phyloP scores from a whole-genome alignment of 1,140 invertebrate species.

The Dendrolimus punctatus region DNA sequence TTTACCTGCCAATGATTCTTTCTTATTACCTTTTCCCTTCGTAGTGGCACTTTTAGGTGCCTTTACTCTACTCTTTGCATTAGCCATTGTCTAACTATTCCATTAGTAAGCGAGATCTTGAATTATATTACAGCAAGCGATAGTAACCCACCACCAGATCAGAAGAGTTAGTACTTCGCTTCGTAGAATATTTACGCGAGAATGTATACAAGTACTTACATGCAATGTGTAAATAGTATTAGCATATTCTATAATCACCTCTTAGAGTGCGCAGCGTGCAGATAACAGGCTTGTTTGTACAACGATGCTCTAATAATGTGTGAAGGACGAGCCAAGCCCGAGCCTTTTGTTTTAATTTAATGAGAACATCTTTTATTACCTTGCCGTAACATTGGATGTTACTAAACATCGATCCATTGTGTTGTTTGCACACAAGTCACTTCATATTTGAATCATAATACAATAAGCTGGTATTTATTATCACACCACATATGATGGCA shows the following conservation, averaged over 20 bases:
- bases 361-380: slow-evolving; percentile 47
- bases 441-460: too few relatives aligned
- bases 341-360: slow-evolving; percentile 56
- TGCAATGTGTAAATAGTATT: slow-evolving; percentile 50
- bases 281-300: slow-evolving; percentile 47
- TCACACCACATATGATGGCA: too few relatives aligned
- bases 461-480: too few relatives aligned
- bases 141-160: slow-evolving; percentile 51
- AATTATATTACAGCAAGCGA: slow-evolving; percentile 45
- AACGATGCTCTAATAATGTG: slow-evolving; percentile 60
- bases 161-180: slow-evolving; percentile 39
- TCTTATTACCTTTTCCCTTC: slow-evolving; percentile 32
- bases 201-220: slow-evolving; percentile 51
- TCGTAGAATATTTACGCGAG: slow-evolving; percentile 16
- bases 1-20: slow-evolving; percentile 36
- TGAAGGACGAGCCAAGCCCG: slow-evolving; percentile 67
- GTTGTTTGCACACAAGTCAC: not conserved
- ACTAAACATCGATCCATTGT: slow-evolving; percentile 17
- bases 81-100: slow-evolving; percentile 49
- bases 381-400: slow-evolving; percentile 32
- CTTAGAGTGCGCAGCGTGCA: slow-evolving; percentile 49
- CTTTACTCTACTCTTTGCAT: slow-evolving; percentile 52
- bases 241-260: slow-evolving; percentile 58
- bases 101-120: slow-evolving; percentile 22
- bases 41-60: slow-evolving; percentile 36